Conservation (phyloP, 2,113 vertebrate species). For the Thunnus maccoyii region DNA sequence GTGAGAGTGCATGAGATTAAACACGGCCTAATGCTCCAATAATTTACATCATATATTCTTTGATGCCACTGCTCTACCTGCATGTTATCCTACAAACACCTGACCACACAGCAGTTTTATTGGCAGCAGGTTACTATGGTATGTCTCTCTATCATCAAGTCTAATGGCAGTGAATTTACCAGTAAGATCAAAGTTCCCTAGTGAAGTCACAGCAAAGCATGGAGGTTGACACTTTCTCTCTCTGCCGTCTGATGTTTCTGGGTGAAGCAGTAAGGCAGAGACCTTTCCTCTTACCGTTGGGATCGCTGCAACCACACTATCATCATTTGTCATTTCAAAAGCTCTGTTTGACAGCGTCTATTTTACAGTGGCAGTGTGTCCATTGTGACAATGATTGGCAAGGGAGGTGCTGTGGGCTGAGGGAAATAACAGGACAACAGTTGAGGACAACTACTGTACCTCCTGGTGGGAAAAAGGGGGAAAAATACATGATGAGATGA, state of each 20-base stretch:
- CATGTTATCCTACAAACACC: neutral
- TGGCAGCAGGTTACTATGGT: neutral
- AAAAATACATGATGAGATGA: slow-evolving; percentile 13
- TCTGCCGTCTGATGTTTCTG: neutral
- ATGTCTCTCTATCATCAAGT: slow-evolving; percentile 18
- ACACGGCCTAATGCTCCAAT: neutral
- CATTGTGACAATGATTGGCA: slow-evolving; percentile 35
- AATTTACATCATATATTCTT: slow-evolving; percentile 13
- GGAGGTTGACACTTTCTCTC: slow-evolving; percentile 24
- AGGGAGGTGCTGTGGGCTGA: neutral
- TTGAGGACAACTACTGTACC: neutral
- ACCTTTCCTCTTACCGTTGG: slow-evolving; percentile 14
- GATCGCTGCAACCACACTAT: slow-evolving; percentile 2
- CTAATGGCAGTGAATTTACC: slow-evolving; percentile 15
- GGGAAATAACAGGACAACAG: slow-evolving; percentile 9
- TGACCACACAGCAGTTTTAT: neutral
- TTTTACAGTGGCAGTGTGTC: slow-evolving; percentile 43
- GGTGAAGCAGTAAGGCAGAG: neutral
- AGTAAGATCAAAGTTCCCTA: slow-evolving; percentile 34
- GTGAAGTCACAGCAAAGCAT: neutral
- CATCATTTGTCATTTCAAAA: slow-evolving; percentile 43
- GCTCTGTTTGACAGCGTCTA: slow-evolving; percentile 11
- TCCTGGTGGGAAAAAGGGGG: neutral
- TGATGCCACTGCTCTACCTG: neutral
- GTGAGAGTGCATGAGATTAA: neutral